Evolutionary conservation across 2,113 vertebrate genomes (phyloP), one percentile per base, ranked within the genome.

Genomic region (Chaetops frenatus): DNA sequence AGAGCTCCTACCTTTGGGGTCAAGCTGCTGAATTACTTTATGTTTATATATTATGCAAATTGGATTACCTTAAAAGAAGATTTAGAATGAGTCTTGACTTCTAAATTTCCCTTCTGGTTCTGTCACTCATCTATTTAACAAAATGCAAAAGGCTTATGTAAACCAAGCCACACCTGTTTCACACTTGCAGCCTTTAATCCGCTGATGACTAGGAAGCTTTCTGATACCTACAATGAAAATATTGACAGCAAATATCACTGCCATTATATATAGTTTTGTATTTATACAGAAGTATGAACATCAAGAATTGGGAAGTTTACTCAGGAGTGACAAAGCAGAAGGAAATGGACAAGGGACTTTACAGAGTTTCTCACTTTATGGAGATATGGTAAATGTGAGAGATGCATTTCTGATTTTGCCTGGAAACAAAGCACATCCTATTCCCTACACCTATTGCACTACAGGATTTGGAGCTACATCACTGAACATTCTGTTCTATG

Each of bases 331-430:
- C 90, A 95, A 96, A 96, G 96, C 87, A 95, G 92, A 97, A 95
- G 96, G 95, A 96, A 97, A 93, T 7, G 56, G 74, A 33, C 45
- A 88, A 73, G 95, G 96, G 95, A 96, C 90, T 97, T 94, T 56
- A 96, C 95, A 95, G 94, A 90, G 44, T 97, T 96, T 94, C 85
- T 93, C 57, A 89, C 14, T 94, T 79, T 54, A 6, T 31, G 0
- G 10, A 90, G 87, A 87, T 73, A 91, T n/a, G 58, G 66, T 72
- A 82, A 95, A 25, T 62, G 65, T 58, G 48, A 40, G 60, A 92
- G 56, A 91, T 31, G 1, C 27, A 44, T 60, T 90, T 92, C 81
- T 94, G 60, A 81, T 86, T 87, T 77, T 85, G 67, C 62, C 93
- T 94, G 85, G 90, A 88, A 96, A 85, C 58, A 90, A 79, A 81